Percentiles rank a stretch among this genome's conserved stretches.
phyloP scores from a whole-genome alignment of 2,113 vertebrate genomes.

The Mus pahari region DNA sequence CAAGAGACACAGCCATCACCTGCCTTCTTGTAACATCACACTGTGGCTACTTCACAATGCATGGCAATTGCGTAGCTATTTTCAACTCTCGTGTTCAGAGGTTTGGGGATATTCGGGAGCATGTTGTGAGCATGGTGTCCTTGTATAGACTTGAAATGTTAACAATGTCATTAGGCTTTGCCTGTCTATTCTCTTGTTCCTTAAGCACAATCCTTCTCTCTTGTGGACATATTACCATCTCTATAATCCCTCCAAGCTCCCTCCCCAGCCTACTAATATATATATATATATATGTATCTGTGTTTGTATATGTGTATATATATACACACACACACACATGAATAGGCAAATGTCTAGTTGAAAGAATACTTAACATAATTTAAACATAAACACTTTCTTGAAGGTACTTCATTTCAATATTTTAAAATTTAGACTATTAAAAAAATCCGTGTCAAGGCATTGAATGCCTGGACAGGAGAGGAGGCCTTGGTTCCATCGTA shows the following conservation, averaged over 20 bases:
- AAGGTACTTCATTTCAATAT: conserved; percentile 62
- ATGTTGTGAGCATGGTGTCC: background rate
- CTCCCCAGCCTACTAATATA: background rate
- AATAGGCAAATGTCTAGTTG: background rate
- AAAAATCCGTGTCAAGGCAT: background rate
- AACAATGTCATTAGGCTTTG: background rate
- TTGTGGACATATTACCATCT: rapidly evolving
- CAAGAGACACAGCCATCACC: background rate
- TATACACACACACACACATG: no score
- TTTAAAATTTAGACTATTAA: background rate
- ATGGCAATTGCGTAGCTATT: background rate
- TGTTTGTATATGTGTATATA: background rate
- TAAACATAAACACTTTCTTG: conserved; percentile 30
- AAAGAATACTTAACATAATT: conserved; percentile 44
- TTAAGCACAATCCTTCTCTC: background rate
- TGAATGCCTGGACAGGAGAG: conserved; percentile 33
- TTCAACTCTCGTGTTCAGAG: background rate
- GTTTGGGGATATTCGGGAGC: conserved; percentile 11
- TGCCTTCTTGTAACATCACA: background rate
- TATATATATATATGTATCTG: background rate
- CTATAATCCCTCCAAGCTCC: background rate
- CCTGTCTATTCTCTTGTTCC: background rate
- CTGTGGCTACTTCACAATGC: background rate
- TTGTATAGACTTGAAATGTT: background rate
- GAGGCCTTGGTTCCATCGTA: conserved; percentile 18